Percentiles rank a stretch among this genome's conserved stretches.
These are phyloP conservation scores for Riptortus pedestris DNA, from an alignment of 1,140 invertebrate genomes.

Conservation along the genomic window DNA sequence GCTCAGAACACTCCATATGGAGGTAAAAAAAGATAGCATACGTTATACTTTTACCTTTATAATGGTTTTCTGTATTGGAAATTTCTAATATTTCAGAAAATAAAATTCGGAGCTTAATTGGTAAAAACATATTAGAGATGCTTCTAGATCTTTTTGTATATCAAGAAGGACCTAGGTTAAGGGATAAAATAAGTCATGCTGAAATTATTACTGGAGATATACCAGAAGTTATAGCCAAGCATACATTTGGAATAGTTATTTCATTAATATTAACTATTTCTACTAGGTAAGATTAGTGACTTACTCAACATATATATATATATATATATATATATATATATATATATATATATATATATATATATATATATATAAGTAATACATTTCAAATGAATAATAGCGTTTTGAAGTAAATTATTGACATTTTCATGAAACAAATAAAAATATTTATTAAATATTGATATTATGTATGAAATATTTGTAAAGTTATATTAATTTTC, in stretches of 20 bases:
- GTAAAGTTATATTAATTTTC: too few species aligned
- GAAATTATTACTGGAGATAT: neutral
- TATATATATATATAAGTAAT: too few species aligned
- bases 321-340: too few species aligned
- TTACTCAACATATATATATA: too few species aligned
- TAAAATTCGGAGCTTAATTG: neutral
- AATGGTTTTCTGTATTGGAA: neutral
- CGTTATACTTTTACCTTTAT: neutral
- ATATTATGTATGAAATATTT: too few species aligned
- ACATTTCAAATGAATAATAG: too few species aligned
- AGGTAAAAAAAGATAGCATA: neutral
- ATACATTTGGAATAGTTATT: neutral
- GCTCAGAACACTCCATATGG: neutral
- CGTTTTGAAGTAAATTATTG: too few species aligned
- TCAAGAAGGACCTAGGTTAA: slow-evolving; percentile 6
- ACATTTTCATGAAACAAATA: too few species aligned
- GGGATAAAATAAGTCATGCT: slow-evolving; percentile 13
- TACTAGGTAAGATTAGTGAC: too few species aligned
- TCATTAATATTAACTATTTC: neutral
- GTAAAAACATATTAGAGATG: neutral
- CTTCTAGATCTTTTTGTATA: slow-evolving; percentile 4
- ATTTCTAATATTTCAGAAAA: slow-evolving; percentile 12
- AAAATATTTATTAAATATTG: too few species aligned
- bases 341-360: too few species aligned
- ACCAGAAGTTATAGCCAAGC: neutral